Percentiles rank a stretch among this genome's conserved stretches.
phyloP scores from a whole-genome alignment of 2,797 vertebrate species.

The Xenopus petersii region DNA sequence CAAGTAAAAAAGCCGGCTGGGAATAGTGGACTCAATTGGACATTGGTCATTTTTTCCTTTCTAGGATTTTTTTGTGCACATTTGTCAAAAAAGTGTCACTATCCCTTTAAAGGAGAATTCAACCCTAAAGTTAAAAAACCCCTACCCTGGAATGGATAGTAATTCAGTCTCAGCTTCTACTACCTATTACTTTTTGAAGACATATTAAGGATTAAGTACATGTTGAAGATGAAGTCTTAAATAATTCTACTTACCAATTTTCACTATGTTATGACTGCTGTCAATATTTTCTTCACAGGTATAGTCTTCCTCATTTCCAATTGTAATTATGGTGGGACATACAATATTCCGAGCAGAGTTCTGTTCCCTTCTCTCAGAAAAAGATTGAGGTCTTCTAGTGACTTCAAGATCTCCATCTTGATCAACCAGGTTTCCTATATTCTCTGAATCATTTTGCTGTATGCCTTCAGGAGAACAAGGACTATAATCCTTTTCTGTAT shows the following conservation, averaged over 20 bases:
- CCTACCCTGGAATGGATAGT: too few species aligned
- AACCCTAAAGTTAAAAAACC: too few species aligned
- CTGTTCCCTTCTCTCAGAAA: conserved; percentile 14
- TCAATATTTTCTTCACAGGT: conserved; percentile 53
- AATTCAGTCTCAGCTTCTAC: too few species aligned
- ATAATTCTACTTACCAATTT: conserved; percentile 73
- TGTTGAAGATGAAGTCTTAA: too few species aligned
- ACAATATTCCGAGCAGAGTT: conserved; percentile 62
- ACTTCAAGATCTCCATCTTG: conserved; percentile 87
- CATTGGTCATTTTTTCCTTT: too few species aligned
- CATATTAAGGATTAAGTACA: too few species aligned
- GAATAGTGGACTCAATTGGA: too few species aligned
- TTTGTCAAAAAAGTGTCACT: too few species aligned
- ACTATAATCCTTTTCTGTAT: background rate
- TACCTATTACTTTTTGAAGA: too few species aligned
- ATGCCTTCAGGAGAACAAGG: conserved; percentile 8
- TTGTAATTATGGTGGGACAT: conserved; percentile 78
- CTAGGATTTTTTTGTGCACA: too few species aligned
- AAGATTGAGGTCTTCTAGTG: conserved; percentile 62
- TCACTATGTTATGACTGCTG: conserved; percentile 60
- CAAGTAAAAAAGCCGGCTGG: too few species aligned
- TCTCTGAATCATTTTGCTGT: conserved; percentile 1
- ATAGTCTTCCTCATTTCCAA: conserved; percentile 56
- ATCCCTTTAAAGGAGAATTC: too few species aligned
- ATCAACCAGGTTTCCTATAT: conserved; percentile 63